Base-by-base conservation (phyloP, 2,113 vertebrate species). In the Forbesichthys papilliferus region DNA sequence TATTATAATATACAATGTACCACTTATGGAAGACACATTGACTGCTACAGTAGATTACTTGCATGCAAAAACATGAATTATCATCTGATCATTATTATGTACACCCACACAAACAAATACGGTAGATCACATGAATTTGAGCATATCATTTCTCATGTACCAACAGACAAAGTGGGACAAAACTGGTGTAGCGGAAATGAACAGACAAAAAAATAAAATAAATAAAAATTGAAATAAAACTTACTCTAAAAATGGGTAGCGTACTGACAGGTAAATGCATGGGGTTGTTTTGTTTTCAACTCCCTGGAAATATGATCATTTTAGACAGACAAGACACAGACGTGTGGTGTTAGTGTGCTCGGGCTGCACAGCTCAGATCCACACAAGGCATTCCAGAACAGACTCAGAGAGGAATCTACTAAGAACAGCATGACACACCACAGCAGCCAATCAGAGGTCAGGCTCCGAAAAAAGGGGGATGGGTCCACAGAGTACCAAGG, bases 361-460 rank as follows among this genome's bases (percentile, higher is more conserved):
- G 77, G 68, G 70, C 58, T 79, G 74, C 74, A 80, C 68, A 60
- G 78, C 75, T 71, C 74, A 82, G 78, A 65, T 81, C 72, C 59
- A 84, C 53, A 81, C 70, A 82, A 64, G 73, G 68, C 78, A 80
- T 78, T 87, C 68, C 52, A 84, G 77, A 73, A 76, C 53, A 84
- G 79, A 64, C 66, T 85, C 71, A 82, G 68, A 74, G 61, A 83
- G 67, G 78, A 80, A 81, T 81, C 75, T 2, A 91, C 90, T 63
- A 8, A 89, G 94, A 96, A 98, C 95, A 97, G 96, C 96, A 98
- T 98, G 97, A 97, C 97, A 98, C 95, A 96, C 96, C 95, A 95
- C 94, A 96, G 91, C 93, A 93, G 87, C 88, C 82, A 89, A 78
- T 62, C 74, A 88, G 46, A 83, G 84, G 69, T 70, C 74, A 77